Evolutionary conservation across 2,888 invertebrate species (phyloP).

Genomic region (Atethmia centrago): DNA sequence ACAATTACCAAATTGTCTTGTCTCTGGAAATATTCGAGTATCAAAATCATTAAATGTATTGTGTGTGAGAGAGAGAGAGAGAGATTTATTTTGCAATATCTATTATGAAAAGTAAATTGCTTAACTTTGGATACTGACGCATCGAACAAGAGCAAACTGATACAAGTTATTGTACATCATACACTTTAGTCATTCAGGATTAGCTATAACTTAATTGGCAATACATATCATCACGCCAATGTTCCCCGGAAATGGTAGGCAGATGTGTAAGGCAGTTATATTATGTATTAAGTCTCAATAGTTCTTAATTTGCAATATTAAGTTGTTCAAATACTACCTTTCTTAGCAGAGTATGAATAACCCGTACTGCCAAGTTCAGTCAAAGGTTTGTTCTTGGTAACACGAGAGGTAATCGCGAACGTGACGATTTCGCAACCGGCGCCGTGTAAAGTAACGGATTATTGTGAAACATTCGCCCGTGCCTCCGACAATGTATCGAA

Average conservation of each 20-base stretch:
- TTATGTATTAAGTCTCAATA: neutral
- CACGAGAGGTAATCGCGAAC: constrained; percentile 28
- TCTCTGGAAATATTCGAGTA: neutral
- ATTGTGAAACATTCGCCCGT: constrained; percentile 45
- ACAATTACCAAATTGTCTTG: too few relatives aligned
- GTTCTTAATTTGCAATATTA: neutral
- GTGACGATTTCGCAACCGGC: constrained; percentile 37
- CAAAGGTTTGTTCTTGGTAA: constrained; percentile 24
- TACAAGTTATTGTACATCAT: neutral
- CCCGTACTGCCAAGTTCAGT: constrained; percentile 11
- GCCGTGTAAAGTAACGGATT: constrained; percentile 45
- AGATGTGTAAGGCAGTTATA: neutral
- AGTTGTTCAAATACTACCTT: neutral
- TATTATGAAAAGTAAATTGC: neutral
- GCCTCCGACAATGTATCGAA: constrained; percentile 35
- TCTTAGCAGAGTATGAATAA: neutral
- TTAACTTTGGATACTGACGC: neutral
- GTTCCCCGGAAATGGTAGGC: neutral
- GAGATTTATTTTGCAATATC: neutral
- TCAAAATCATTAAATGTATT: neutral
- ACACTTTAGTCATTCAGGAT: neutral
- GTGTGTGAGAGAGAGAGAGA: neutral
- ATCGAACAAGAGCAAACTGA: neutral
- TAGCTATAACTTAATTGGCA: neutral
- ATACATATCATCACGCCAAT: neutral